These are phyloP conservation scores for Endomychus coccineus DNA, from an alignment of 2,888 invertebrate genomes.

Conservation along the genomic window DNA sequence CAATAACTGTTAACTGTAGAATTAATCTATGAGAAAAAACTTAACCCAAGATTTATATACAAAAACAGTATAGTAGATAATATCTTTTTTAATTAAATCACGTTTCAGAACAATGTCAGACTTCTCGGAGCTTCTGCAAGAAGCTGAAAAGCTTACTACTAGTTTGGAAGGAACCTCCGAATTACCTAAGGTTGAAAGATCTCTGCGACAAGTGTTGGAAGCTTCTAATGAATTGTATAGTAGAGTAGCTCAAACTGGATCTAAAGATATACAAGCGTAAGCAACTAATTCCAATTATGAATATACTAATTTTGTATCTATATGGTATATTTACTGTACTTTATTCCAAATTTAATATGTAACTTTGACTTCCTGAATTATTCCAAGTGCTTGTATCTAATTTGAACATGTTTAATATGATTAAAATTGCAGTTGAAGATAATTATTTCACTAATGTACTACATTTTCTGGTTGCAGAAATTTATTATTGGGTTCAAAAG, in stretches of 20 bases:
- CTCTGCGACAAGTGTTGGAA: slow-evolving; percentile 83
- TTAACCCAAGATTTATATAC: too few relatives aligned
- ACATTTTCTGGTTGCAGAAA: slow-evolving; percentile 52
- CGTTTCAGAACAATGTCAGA: slow-evolving; percentile 50
- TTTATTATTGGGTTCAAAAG: slow-evolving; percentile 82
- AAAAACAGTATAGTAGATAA: too few relatives aligned
- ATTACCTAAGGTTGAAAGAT: slow-evolving; percentile 77
- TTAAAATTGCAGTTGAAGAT: slow-evolving; percentile 1
- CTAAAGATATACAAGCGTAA: slow-evolving; percentile 90
- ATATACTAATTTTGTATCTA: background rate
- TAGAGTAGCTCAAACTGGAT: slow-evolving; percentile 75
- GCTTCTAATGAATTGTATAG: slow-evolving; percentile 85
- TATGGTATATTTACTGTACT: background rate
- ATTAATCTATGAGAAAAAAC: too few relatives aligned
- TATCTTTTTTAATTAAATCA: too few relatives aligned
- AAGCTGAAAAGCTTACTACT: slow-evolving; percentile 86
- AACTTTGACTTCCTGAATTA: too few relatives aligned
- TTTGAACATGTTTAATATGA: background rate
- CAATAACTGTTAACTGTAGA: too few relatives aligned
- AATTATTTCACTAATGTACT: slow-evolving; percentile 6
- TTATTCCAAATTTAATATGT: too few relatives aligned
- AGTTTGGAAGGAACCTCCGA: slow-evolving; percentile 83
- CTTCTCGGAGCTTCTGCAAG: slow-evolving; percentile 80
- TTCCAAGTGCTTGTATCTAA: too few relatives aligned
- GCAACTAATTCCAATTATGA: slow-evolving; percentile 26